Base-by-base conservation (phyloP, 2,797 vertebrate species). In the Cryptoprocta ferox region DNA sequence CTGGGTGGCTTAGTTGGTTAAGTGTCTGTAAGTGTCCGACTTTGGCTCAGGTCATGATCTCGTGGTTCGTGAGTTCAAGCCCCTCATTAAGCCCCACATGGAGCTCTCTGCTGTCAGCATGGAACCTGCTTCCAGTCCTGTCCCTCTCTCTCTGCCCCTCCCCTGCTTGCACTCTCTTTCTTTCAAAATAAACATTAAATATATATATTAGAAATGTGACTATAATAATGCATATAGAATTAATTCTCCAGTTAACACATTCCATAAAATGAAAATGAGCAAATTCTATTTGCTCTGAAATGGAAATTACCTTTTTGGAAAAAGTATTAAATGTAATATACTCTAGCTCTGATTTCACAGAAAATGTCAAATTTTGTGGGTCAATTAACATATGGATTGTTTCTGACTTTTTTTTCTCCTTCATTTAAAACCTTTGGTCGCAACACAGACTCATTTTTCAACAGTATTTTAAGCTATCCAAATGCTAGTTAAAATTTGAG, bases 261-360 rank as follows among this genome's bases (percentile, higher is more conserved):
- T 93, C 92, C 53, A 92, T 85, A 42, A 11, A 73, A 65, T 76
- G 50, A 89, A 88, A 93, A 84, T 19, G 14, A 32, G 61, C 68
- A 65, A 71, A 87, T 83, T 66, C 32, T 53, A 7, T 86, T 75
- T 87, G 70, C 63, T 73, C 45, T 87, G 37, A 87, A 95, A 91
- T 18, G 32, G 35, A 7, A 91, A 61, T 53, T 83, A 30, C 32
- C 78, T 53, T 91, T 96, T 80, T 79, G 19, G 18, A 96, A 87
- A 32, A 35, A 35, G 45, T 73, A 73, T 91, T 93, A 61, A 94
- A 87, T 13, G 32, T 89, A 78, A 30, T 70, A 86, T 50, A 80
- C 92, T 90, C 86, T 78, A 93, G 45, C 21, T 82, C 13, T 73
- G 56, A 80, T 84, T 84, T 94, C 73, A 89, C 95, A 91, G 76